Evolutionary conservation across 23 tunicate genomes (phyloP), one percentile per base, ranked within the genome.

Genomic region (Ascidia mentula): DNA sequence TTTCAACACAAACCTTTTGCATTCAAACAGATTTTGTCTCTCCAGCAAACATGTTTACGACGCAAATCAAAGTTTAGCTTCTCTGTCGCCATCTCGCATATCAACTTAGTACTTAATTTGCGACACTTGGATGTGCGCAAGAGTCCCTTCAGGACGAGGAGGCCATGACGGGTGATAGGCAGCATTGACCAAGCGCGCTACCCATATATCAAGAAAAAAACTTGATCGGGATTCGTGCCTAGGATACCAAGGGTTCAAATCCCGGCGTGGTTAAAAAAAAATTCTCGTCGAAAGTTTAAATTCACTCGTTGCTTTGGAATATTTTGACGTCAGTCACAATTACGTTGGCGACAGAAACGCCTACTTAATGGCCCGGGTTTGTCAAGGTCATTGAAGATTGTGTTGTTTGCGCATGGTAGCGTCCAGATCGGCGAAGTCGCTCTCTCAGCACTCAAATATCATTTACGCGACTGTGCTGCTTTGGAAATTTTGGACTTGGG

Each of bases 371-470:
- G 78, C 89, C 37, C 26, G 72, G 34, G 61, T 60, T 24, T 80
- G 85, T 22, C 59, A 40, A 28, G 60, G 37, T 20, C 75, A 53
- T 32, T 18, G 69, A 8, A 36, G 36, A 15, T 18, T 90, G 28
- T 60, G 46, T 61, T 53, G 34, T 31, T 73, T 90, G 61, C 61
- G 74, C n/a, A 46, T 90, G 45, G 69, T 80, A 76, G 39, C 61
- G 89, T 85, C 22, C 85, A 90, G 40, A 84, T 90, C 77, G 86
- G 86, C 24, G 35, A 69, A 37, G 60, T 85, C 18, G 96, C 78
- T 6, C 76, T 90, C 40, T 74, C 88, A 0, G 79, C 96, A 0
- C 72, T 90, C 15, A 77, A 82, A 12, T 73, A 60, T 32, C 72
- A 80, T 76, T 39, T 90, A 32, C 32, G 77, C 18, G 34, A 61